Evolutionary conservation across 1,140 invertebrate species (phyloP).

Genomic region (Elymnias hypermnestra): DNA sequence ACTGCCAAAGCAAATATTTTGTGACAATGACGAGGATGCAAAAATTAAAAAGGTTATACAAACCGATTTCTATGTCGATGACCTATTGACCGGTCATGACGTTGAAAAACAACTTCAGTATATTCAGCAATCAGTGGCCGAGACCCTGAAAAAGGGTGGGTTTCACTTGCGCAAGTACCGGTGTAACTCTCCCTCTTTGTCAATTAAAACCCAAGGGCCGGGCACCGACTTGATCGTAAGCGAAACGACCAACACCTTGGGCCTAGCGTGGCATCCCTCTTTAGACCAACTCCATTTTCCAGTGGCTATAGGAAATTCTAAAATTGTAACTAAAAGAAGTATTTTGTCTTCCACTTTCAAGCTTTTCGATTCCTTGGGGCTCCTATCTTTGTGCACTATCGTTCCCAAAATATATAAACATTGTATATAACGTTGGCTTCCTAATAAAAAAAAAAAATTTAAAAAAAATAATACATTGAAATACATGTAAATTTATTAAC

Average conservation of each 20-base stretch:
- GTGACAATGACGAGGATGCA: too few relatives aligned
- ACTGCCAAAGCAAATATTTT: constrained; percentile 35
- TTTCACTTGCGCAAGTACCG: constrained; percentile 3
- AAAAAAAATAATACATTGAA: too few relatives aligned
- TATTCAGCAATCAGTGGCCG: not conserved
- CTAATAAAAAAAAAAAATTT: too few relatives aligned
- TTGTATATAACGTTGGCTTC: too few relatives aligned
- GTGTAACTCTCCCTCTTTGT: not conserved
- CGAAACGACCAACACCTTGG: not conserved
- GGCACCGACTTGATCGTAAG: not conserved
- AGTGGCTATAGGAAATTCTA: not conserved
- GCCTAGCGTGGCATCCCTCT: not conserved
- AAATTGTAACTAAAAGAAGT: constrained; percentile 1
- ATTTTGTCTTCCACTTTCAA: constrained; percentile 15
- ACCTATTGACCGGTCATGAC: constrained; percentile 53
- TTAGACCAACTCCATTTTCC: not conserved
- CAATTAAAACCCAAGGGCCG: not conserved
- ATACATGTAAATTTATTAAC: constrained; percentile 19
- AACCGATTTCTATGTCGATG: constrained; percentile 69
- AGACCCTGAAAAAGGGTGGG: not conserved
- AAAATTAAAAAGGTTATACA: constrained; percentile 35
- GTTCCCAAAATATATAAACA: constrained; percentile 20
- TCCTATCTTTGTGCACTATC: constrained; percentile 16
- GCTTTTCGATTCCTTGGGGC: constrained; percentile 18
- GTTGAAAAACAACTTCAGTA: not conserved